phyloP scores from a whole-genome alignment of 2,888 invertebrate species.

The Cyaniris semiargus region DNA sequence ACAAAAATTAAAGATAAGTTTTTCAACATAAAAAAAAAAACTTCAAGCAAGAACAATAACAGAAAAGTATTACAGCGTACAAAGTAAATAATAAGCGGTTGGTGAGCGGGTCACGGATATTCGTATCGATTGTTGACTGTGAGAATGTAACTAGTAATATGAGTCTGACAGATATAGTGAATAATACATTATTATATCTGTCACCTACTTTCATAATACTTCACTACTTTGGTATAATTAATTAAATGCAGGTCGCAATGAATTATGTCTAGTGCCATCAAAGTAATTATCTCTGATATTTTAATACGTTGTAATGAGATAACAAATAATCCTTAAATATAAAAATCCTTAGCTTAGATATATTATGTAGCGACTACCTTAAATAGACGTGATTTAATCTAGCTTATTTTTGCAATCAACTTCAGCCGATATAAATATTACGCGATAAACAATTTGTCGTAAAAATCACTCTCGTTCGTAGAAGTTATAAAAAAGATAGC shows the following conservation, averaged over 20 bases:
- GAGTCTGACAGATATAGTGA: not conserved
- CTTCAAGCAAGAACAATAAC: not conserved
- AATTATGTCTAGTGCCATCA: not conserved
- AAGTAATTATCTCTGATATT: not conserved
- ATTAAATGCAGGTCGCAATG: not conserved
- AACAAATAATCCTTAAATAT: not conserved
- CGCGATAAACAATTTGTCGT: no score
- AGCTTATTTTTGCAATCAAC: no score
- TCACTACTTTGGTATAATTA: not conserved
- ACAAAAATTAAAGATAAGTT: not conserved
- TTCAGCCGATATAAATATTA: no score
- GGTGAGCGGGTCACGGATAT: not conserved
- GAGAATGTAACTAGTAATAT: not conserved
- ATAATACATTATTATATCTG: not conserved
- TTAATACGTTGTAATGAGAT: not conserved
- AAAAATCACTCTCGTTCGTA: not conserved
- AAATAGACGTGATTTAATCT: no score
- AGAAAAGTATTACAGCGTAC: not conserved
- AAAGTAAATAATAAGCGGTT: conserved; percentile 3
- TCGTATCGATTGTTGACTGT: not conserved
- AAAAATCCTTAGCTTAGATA: not conserved
- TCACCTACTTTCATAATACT: not conserved
- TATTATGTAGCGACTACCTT: not conserved
- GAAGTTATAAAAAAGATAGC: not conserved
- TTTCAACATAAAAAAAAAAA: not conserved